Base-by-base conservation (phyloP, 2,888 invertebrate species). In the Arrhopalites spinosus region DNA sequence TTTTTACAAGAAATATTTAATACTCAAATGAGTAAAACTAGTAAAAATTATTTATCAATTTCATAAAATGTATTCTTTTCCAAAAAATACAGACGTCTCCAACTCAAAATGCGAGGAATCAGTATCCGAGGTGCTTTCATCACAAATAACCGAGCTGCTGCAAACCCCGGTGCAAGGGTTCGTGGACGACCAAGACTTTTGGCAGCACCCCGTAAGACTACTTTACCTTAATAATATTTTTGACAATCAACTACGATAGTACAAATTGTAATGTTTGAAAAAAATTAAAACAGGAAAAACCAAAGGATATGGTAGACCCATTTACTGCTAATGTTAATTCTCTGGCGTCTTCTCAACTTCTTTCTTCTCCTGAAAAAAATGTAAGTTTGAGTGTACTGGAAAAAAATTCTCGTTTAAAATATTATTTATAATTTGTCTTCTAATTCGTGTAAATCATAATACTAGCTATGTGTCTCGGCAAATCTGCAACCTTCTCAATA, bases 291-390 rank as follows among this genome's bases (percentile, higher is more conserved):
- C n/a, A 36, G 36, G 36, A 36, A 36, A 36, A 11, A 36, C 81
- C 53, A 82, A 82, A 77, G 82, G 82, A 29, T 81, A 76, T 73
- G 82, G 82, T 63, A 63, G 82, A 75, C 82, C 82, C 56, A 82
- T 82, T 72, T 82, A 82, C 79, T 81, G 81, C 78, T 82, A 67
- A 76, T 29, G 56, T 76, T 73, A 78, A 69, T 73, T 74, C 68
- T 30, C 73, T 76, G n/a, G 78, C 74, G 47, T 75, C 80, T 64
- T 30, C 30, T 86, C 89, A 88, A 86, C 87, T 91, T 85, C 88
- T 91, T 84, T 90, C 89, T 83, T 88, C 86, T 86, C 90, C 90
- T 84, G 92, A 92, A 86, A 88, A 90, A 85, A 89, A 91, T 88
- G 90, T 90, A 84, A 66, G 63, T 68, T 11, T 8, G n/a, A 17